These are phyloP conservation scores for Eidolon dupreanum DNA, from an alignment of 2,797 vertebrate species.

Conservation along the genomic window DNA sequence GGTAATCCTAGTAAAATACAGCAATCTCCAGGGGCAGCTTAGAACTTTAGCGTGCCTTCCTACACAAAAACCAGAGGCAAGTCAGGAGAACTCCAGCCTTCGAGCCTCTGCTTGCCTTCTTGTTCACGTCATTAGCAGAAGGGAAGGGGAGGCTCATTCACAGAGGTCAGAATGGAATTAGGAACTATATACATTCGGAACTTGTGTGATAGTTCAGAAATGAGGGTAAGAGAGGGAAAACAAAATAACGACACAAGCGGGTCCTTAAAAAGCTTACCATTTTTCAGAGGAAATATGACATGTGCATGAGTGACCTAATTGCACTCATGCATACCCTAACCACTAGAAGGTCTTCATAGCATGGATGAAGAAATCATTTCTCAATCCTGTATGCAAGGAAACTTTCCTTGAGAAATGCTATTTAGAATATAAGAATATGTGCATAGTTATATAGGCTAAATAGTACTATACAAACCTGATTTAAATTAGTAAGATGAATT, in stretches of 20 bases:
- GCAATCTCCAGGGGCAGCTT: neutral
- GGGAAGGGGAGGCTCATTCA: neutral
- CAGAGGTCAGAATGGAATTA: neutral
- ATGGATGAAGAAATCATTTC: neutral
- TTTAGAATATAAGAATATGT: neutral
- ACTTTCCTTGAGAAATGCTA: slow-evolving; percentile 13
- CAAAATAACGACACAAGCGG: neutral
- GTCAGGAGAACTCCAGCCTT: neutral
- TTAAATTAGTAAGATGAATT: slow-evolving; percentile 19
- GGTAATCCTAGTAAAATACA: neutral
- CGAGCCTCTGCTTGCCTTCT: neutral
- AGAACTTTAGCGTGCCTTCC: neutral
- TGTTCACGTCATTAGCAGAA: neutral
- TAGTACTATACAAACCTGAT: neutral
- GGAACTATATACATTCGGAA: neutral
- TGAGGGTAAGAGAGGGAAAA: neutral
- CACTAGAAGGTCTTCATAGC: neutral
- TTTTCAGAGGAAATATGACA: neutral
- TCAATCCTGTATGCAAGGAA: neutral
- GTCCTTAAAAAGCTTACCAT: neutral
- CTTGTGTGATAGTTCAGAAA: neutral
- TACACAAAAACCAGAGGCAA: neutral
- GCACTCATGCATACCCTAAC: neutral
- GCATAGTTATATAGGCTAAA: neutral
- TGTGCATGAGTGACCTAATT: neutral